phyloP scores from a whole-genome alignment of 2,797 vertebrate species.

The Cuculus canorus region DNA sequence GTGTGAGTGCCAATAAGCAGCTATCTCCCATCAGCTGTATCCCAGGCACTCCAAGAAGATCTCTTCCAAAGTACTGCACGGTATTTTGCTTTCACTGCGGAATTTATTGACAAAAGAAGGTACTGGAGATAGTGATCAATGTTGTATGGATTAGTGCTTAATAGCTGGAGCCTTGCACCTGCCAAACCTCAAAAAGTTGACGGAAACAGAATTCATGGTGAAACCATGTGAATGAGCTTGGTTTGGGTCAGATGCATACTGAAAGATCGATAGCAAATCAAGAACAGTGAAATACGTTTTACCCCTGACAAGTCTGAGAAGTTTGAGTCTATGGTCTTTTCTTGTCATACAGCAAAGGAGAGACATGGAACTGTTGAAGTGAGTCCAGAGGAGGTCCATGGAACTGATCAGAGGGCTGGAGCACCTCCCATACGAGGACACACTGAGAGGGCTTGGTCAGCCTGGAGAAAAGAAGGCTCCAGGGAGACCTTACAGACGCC shows the following conservation, averaged over 20 bases:
- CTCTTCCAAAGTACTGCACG: not conserved
- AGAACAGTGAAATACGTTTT: not conserved
- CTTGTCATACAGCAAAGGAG: too few species aligned
- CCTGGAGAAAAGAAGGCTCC: too few species aligned
- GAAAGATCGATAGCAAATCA: not conserved
- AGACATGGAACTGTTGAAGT: too few species aligned
- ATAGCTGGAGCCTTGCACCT: not conserved
- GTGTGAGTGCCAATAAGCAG: fast-evolving
- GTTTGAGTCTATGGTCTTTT: not conserved
- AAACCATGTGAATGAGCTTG: not conserved
- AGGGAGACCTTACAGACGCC: too few species aligned
- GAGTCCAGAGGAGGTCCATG: too few species aligned
- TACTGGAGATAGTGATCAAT: not conserved
- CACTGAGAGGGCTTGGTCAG: too few species aligned
- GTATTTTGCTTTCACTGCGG: not conserved
- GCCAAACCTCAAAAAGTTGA: not conserved
- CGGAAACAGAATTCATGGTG: not conserved
- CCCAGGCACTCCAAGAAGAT: not conserved
- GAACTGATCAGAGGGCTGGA: too few species aligned
- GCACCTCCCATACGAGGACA: too few species aligned
- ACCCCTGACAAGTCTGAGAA: not conserved
- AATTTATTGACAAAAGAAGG: not conserved
- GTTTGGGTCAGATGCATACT: not conserved
- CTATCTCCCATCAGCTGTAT: not conserved
- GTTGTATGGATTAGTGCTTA: not conserved